Evolutionary conservation across 2,888 invertebrate genomes (phyloP).

Genomic region (Nymphalis polychloros): DNA sequence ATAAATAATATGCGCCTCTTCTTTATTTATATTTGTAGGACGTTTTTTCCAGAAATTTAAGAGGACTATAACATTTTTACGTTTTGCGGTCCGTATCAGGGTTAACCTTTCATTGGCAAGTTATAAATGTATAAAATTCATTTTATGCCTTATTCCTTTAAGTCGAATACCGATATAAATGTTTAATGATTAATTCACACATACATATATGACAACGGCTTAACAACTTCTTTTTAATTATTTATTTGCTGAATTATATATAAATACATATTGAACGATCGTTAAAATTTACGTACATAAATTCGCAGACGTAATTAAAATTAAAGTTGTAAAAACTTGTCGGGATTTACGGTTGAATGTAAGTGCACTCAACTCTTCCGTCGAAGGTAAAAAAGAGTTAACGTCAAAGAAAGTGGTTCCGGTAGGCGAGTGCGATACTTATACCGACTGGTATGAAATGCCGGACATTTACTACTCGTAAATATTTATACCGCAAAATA

Average conservation of each 20-base stretch:
- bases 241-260: conserved; percentile 13
- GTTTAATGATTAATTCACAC: conserved; percentile 1
- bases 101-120: neutral
- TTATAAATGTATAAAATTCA: neutral
- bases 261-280: conserved; percentile 23
- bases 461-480: conserved; percentile 60
- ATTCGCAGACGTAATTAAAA: conserved; percentile 35
- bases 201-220: conserved; percentile 1
- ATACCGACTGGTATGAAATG: conserved; percentile 46
- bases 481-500: conserved; percentile 62
- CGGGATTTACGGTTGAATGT: conserved; percentile 37
- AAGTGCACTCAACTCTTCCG: conserved; percentile 41
- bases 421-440: conserved; percentile 36
- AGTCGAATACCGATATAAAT: neutral
- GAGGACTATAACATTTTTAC: neutral
- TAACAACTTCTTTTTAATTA: conserved; percentile 5
- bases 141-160: neutral
- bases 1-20: conserved; percentile 5
- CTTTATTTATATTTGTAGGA: neutral
- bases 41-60: neutral
- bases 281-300: conserved; percentile 30
- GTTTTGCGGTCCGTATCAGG: neutral
- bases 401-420: conserved; percentile 45
- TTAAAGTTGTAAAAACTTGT: conserved; percentile 31
- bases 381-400: conserved; percentile 40